These are phyloP conservation scores for Paragorgia papillata DNA, from an alignment of 92 coral and sea anemone genomes.

Conservation along the genomic window DNA sequence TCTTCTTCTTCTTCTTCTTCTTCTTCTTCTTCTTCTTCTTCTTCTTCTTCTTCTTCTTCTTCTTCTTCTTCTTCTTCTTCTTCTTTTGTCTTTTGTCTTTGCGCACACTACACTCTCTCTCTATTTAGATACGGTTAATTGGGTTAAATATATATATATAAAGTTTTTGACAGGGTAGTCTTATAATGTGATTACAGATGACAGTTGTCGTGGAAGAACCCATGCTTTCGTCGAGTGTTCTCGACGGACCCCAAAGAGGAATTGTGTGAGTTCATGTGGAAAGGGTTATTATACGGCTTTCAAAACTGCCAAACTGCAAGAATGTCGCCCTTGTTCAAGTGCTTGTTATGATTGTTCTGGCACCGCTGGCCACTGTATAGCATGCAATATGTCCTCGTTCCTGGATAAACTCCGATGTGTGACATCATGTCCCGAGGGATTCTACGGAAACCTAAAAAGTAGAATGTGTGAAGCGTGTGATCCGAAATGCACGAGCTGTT, in stretches of 20 bases:
- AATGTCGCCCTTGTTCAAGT: conserved; percentile 3
- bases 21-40: too few species aligned
- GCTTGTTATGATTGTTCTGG: conserved; percentile 1
- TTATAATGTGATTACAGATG: too few species aligned
- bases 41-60: too few species aligned
- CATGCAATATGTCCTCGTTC: not conserved
- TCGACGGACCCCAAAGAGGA: not conserved
- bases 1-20: too few species aligned
- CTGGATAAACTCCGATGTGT: not conserved
- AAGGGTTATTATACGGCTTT: not conserved
- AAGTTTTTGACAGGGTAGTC: too few species aligned
- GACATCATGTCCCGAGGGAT: conserved; percentile 61
- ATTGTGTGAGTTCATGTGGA: conserved; percentile 5
- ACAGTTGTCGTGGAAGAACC: not conserved
- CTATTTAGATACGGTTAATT: too few species aligned
- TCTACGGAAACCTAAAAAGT: conserved; percentile 62
- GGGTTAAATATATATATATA: too few species aligned
- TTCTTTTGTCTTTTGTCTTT: too few species aligned
- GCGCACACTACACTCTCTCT: too few species aligned
- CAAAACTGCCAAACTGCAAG: not conserved
- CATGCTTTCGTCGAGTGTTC: not conserved
- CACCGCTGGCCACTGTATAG: conserved; percentile 3
- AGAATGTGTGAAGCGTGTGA: conserved; percentile 69
- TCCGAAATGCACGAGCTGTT: conserved; percentile 76
- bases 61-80: too few species aligned